Conservation (phyloP, 2,888 invertebrate genomes). For the Diachrysia chrysitis region DNA sequence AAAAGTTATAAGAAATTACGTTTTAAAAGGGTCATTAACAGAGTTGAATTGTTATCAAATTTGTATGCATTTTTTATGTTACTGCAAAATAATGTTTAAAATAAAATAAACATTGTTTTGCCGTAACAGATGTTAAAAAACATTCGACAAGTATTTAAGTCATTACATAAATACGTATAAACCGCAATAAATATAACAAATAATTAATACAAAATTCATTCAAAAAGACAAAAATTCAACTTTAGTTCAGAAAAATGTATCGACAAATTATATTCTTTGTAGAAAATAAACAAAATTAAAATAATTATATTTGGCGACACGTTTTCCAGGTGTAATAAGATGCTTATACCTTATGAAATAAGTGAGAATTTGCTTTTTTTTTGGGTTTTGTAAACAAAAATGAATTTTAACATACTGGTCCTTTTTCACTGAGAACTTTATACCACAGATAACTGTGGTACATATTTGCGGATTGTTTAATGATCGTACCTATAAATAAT, state of each 20-base stretch:
- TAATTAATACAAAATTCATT: slow-evolving; percentile 2
- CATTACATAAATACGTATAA: neutral
- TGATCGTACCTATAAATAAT: slow-evolving; percentile 16
- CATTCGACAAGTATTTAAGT: neutral
- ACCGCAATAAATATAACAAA: slow-evolving; percentile 3
- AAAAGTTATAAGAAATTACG: slow-evolving; percentile 39
- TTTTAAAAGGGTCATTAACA: slow-evolving; percentile 9
- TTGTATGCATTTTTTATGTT: neutral
- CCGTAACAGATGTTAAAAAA: neutral
- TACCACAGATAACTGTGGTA: slow-evolving; percentile 18
- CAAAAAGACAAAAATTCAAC: slow-evolving; percentile 14
- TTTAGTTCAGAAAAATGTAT: slow-evolving; percentile 16
- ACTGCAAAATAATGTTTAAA: neutral
- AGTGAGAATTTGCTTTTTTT: slow-evolving; percentile 23
- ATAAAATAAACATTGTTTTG: neutral
- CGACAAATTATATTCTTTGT: slow-evolving; percentile 16
- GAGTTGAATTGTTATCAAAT: slow-evolving; percentile 16
- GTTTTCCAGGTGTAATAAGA: slow-evolving; percentile 18
- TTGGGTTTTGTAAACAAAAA: slow-evolving; percentile 45
- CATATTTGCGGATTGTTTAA: slow-evolving; percentile 17
- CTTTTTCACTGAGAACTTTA: slow-evolving; percentile 27
- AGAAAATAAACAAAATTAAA: slow-evolving; percentile 19
- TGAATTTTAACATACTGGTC: slow-evolving; percentile 34
- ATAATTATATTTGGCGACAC: slow-evolving; percentile 16
- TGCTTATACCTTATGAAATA: neutral